Evolutionary conservation across 1,140 invertebrate genomes (phyloP).

Genomic region (Harpegnathos saltator): DNA sequence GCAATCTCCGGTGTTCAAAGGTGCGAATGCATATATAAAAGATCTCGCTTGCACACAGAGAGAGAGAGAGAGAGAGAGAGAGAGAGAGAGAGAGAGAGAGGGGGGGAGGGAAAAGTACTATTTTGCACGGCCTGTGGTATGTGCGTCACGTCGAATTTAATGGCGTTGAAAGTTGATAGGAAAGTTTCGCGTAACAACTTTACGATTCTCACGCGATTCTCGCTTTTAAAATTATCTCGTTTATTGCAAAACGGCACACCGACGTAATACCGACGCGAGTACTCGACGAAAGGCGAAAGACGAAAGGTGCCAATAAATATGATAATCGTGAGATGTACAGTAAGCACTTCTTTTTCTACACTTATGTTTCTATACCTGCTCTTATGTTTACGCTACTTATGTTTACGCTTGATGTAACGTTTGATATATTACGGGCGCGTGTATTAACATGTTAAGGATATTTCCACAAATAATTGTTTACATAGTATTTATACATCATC

Average conservation of each 20-base stretch:
- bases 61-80: not conserved
- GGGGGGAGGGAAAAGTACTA: too few species aligned
- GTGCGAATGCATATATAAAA: not conserved
- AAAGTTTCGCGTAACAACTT: constrained; percentile 19
- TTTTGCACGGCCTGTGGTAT: not conserved
- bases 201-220: not conserved
- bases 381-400: too few species aligned
- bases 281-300: not conserved
- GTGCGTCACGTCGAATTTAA: constrained; percentile 9
- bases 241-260: not conserved
- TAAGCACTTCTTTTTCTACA: too few species aligned
- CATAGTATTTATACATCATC: too few species aligned
- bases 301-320: not conserved
- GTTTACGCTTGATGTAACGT: too few species aligned
- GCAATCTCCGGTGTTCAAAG: constrained; percentile 25
- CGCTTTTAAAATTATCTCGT: constrained; percentile 9
- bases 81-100: not conserved
- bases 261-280: not conserved
- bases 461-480: too few species aligned
- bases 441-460: too few species aligned
- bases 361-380: too few species aligned
- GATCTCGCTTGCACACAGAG: not conserved
- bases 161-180: not conserved
- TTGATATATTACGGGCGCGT: too few species aligned
- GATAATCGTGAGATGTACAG: too few species aligned